Percentiles rank a stretch among this genome's conserved stretches.
Evolutionary conservation across 2,888 invertebrate species (phyloP).

Genomic region (Pristionchus mayeri): DNA sequence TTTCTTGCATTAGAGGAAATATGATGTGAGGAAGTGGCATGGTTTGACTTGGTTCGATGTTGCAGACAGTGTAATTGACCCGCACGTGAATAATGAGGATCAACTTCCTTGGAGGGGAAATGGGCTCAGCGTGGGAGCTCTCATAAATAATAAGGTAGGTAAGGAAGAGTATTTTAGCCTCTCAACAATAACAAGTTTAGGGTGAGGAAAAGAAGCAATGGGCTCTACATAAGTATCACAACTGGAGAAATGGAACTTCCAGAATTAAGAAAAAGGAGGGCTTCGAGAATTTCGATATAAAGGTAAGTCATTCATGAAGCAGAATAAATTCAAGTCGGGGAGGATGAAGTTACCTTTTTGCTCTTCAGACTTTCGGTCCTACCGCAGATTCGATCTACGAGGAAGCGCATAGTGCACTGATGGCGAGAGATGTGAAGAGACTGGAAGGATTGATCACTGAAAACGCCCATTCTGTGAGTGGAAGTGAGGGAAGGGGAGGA

Average conservation of each 20-base stretch:
- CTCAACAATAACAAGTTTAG: background rate
- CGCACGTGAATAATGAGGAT: slow-evolving; percentile 52
- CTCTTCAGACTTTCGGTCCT: slow-evolving; percentile 64
- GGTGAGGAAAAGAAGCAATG: slow-evolving; percentile 54
- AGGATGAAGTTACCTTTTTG: background rate
- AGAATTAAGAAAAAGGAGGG: slow-evolving; percentile 73
- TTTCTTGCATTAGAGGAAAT: background rate
- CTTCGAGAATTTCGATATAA: slow-evolving; percentile 69
- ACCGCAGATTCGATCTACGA: slow-evolving; percentile 71
- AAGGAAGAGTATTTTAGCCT: background rate
- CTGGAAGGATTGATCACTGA: slow-evolving; percentile 71
- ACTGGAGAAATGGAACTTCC: slow-evolving; percentile 64
- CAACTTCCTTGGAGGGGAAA: slow-evolving; percentile 49
- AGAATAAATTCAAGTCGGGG: background rate
- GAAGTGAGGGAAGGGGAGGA: background rate
- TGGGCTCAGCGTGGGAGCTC: slow-evolving; percentile 47
- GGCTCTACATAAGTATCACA: slow-evolving; percentile 65
- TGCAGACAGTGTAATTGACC: slow-evolving; percentile 72
- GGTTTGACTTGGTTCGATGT: background rate
- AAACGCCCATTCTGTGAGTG: slow-evolving; percentile 66
- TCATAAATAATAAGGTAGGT: background rate
- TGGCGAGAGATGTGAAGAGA: slow-evolving; percentile 59
- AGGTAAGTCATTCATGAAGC: slow-evolving; percentile 53
- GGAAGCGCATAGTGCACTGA: slow-evolving; percentile 68
- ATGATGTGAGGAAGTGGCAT: background rate